phyloP scores from a whole-genome alignment of 2,888 invertebrate genomes.

The Agriopis leucophaearia region DNA sequence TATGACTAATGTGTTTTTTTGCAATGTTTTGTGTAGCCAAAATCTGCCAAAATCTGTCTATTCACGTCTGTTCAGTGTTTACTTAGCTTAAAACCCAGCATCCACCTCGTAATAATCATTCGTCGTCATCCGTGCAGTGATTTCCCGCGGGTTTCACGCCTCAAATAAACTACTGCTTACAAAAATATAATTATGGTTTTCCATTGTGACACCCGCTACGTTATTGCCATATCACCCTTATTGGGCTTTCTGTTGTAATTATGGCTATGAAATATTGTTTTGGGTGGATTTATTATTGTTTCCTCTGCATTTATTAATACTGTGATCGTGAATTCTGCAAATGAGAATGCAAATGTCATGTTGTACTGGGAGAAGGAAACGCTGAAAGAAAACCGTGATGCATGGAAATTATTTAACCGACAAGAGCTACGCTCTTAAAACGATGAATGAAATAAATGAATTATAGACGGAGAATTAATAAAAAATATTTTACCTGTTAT shows the following conservation, averaged over 20 bases:
- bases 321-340: neutral
- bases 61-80: too few species aligned
- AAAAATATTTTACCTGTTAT: too few species aligned
- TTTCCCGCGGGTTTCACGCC: slow-evolving; percentile 26
- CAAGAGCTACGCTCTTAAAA: too few species aligned
- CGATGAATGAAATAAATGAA: too few species aligned
- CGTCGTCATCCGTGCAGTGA: slow-evolving; percentile 12
- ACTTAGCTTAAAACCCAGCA: neutral
- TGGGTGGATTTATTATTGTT: slow-evolving; percentile 1
- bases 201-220: slow-evolving; percentile 2
- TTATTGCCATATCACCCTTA: slow-evolving; percentile 4
- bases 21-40: too few species aligned
- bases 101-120: neutral
- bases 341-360: neutral
- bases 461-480: too few species aligned
- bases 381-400: too few species aligned
- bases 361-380: too few species aligned
- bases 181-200: slow-evolving; percentile 29
- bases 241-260: slow-evolving; percentile 8
- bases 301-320: neutral
- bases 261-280: slow-evolving; percentile 7
- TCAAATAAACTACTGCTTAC: slow-evolving; percentile 16
- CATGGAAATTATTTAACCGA: too few species aligned
- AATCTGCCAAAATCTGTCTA: too few species aligned
- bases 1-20: too few species aligned